These are phyloP conservation scores for Xanthia togata DNA, from an alignment of 2,888 invertebrate genomes.

Conservation along the genomic window DNA sequence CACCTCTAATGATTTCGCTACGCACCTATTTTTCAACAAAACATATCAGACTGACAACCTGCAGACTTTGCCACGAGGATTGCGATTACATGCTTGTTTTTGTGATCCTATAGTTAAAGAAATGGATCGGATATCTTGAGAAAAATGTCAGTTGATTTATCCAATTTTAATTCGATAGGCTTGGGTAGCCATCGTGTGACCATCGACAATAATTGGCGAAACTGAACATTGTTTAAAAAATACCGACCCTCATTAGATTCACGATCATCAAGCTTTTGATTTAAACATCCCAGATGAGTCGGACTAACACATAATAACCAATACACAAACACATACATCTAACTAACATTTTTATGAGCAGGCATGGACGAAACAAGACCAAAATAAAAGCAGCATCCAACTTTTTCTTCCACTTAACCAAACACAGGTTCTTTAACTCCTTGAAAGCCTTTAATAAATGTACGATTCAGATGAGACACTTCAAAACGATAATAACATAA, in stretches of 20 bases:
- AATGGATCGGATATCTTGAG: constrained; percentile 3
- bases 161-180: background rate
- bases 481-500: constrained; percentile 39
- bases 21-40: constrained; percentile 49
- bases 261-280: background rate
- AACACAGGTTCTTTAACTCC: constrained; percentile 8
- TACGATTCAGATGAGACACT: constrained; percentile 16
- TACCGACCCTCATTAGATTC: background rate
- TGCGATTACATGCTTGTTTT: constrained; percentile 73
- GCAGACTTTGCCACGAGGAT: constrained; percentile 78
- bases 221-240: background rate
- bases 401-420: background rate
- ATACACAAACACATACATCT: too few species aligned
- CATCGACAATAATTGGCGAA: background rate
- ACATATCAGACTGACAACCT: constrained; percentile 52
- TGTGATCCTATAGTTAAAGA: constrained; percentile 18
- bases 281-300: background rate
- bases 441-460: constrained; percentile 20
- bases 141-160: constrained; percentile 48
- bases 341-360: background rate
- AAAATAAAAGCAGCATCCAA: background rate
- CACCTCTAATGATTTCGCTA: constrained; percentile 46
- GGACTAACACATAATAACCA: background rate
- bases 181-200: background rate
- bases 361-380: background rate